phyloP scores from a whole-genome alignment of 2,113 vertebrate species.

The Chaetodon auriga region DNA sequence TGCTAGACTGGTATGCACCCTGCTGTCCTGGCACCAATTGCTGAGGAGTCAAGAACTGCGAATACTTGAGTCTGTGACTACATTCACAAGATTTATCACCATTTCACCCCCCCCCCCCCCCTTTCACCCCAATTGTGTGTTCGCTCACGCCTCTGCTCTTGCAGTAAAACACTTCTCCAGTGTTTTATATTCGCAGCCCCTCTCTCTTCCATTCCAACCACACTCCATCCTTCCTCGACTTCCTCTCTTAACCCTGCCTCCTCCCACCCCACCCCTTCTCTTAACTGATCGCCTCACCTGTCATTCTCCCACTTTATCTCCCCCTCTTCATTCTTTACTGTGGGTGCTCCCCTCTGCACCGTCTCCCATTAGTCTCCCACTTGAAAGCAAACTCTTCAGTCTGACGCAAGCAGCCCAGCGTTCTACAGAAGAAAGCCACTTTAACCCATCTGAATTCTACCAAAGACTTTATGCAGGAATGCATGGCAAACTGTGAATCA shows the following conservation, averaged over 20 bases:
- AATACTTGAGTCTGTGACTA: constrained; percentile 43
- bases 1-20: background rate
- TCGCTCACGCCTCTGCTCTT: constrained; percentile 6
- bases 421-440: constrained; percentile 10
- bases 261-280: background rate
- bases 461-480: background rate
- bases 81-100: constrained; percentile 59
- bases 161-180: constrained; percentile 16
- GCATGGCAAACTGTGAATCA: background rate
- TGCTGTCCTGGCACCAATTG: constrained; percentile 21
- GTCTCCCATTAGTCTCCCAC: constrained; percentile 32
- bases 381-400: constrained; percentile 21
- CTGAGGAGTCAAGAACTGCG: constrained; percentile 32
- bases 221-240: constrained; percentile 15
- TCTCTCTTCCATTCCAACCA: background rate
- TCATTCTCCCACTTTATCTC: constrained; percentile 16
- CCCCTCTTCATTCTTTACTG: constrained; percentile 1
- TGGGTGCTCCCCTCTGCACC: constrained; percentile 25
- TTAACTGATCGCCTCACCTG: constrained; percentile 39
- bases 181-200: constrained; percentile 12
- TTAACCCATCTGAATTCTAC: background rate
- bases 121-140: background rate
- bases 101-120: background rate
- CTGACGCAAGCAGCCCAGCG: background rate
- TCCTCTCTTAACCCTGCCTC: constrained; percentile 5